Percentiles rank a stretch among this genome's conserved stretches.
phyloP scores from a whole-genome alignment of 2,888 invertebrate species.

The Serripes groenlandicus region DNA sequence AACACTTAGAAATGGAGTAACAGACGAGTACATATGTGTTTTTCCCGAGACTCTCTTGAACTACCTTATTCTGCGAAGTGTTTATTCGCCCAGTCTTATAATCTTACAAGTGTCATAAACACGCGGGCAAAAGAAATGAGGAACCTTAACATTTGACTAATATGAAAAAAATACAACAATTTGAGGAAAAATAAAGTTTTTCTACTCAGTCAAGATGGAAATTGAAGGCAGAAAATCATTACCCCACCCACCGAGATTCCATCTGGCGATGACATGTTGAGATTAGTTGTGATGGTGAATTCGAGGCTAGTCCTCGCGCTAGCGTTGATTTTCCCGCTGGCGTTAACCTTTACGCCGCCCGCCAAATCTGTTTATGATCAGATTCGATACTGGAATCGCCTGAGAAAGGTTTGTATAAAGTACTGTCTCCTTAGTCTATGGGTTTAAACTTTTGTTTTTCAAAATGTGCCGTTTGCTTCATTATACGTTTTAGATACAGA shows the following conservation, averaged over 20 bases:
- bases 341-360: conserved; percentile 37
- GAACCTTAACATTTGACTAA: not conserved
- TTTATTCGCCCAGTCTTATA: too few species aligned
- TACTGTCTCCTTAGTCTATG: too few species aligned
- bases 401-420: conserved; percentile 59
- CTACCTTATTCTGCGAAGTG: too few species aligned
- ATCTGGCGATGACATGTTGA: conserved; percentile 17
- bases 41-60: too few species aligned
- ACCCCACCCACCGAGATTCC: conserved; percentile 4
- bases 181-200: not conserved
- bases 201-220: not conserved
- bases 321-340: conserved; percentile 28
- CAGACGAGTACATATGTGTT: too few species aligned
- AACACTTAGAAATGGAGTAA: too few species aligned
- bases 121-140: not conserved
- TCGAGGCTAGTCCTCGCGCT: conserved; percentile 23
- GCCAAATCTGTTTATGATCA: conserved; percentile 44
- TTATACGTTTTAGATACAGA: too few species aligned
- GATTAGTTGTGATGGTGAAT: not conserved
- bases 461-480: too few species aligned
- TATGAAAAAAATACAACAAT: not conserved
- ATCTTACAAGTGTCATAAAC: not conserved
- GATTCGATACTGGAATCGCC: conserved; percentile 61
- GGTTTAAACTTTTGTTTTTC: too few species aligned
- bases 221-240: conserved; percentile 8